Evolutionary conservation across 2,797 vertebrate genomes (phyloP).

Genomic region (Aulostomus chinensis): DNA sequence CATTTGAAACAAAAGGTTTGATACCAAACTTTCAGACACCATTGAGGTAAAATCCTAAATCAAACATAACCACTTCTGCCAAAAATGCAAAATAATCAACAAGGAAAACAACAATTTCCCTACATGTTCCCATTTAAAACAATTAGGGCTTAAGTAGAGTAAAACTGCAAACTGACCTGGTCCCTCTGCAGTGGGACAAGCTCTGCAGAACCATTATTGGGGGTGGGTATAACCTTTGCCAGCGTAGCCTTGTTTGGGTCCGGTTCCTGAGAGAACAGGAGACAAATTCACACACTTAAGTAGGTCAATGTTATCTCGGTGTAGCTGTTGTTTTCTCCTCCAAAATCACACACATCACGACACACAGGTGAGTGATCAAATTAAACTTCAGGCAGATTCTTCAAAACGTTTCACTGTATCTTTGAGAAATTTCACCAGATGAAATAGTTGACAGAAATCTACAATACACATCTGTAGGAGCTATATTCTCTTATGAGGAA

Average conservation of each 20-base stretch:
- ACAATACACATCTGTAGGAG: neutral
- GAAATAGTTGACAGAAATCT: neutral
- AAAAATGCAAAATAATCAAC: no score
- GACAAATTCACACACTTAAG: conserved; percentile 38
- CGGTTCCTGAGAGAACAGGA: conserved; percentile 82
- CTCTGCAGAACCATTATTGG: conserved; percentile 94
- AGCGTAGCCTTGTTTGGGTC: conserved; percentile 85
- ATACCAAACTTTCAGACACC: no score
- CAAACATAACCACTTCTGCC: no score
- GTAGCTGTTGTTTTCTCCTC: neutral
- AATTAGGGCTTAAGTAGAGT: neutral
- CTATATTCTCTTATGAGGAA: neutral
- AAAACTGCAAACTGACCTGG: conserved; percentile 78
- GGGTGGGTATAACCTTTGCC: conserved; percentile 93
- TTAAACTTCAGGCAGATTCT: no score
- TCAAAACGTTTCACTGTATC: no score
- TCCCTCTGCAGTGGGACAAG: conserved; percentile 89
- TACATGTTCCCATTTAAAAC: conserved; percentile 2
- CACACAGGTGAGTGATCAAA: no score
- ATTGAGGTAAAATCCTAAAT: no score
- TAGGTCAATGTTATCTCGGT: conserved; percentile 15
- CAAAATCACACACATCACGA: no score
- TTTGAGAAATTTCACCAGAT: no score
- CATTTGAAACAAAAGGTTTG: neutral
- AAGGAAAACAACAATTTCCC: neutral